Evolutionary conservation across 2,888 invertebrate species (phyloP), one percentile per base, ranked within the genome.

Genomic region (Macrophya annulata): DNA sequence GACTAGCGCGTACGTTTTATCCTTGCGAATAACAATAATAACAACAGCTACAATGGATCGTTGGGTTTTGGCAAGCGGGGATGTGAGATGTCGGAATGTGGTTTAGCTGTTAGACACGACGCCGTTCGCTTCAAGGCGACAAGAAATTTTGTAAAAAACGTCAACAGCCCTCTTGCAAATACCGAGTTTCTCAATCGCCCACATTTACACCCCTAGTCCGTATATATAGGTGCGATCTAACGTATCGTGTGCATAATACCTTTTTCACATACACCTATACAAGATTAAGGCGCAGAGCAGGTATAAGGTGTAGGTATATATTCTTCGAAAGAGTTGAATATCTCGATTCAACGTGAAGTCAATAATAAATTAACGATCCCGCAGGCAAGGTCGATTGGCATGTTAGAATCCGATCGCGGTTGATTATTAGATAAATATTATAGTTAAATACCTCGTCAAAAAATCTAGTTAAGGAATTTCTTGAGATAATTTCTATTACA

Each of bases 81-180:
- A 37, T 59, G 71, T 51, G 51, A 62, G 43, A 62, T 62, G 62
- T 81, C 25, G 83, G 83, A 83, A 83, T 83, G 83, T 71, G 83
- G 83, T 83, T 83, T 65, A 83, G 48, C 68, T 68, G 83, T 65
- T 68, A 68, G 45, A 83, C 68, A 48, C 31, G 48, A 68, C 68
- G 83, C 25, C 31, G 62, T 17, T 74, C 43, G 45, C 31, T 59
- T 43, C 43, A 37, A 45, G 48, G 83, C 65, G 83, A 83, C 40
- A 83, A 83, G 83, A 83, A 68, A 48, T 48, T 81, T 62, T 62
- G 62, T 62, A 81, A 65, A 40, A 68, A 83, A 68, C 37, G 37
- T 43, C 51, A 31, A 55, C 77, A 77, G 31, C 77, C 55, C 77
- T 55, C 37, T 31, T 71, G 31, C 37, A 71, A 40, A 71, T 71